Percentiles rank a stretch among this genome's conserved stretches.
phyloP scores from a whole-genome alignment of 2,888 invertebrate species.

The Aphrophora alni region DNA sequence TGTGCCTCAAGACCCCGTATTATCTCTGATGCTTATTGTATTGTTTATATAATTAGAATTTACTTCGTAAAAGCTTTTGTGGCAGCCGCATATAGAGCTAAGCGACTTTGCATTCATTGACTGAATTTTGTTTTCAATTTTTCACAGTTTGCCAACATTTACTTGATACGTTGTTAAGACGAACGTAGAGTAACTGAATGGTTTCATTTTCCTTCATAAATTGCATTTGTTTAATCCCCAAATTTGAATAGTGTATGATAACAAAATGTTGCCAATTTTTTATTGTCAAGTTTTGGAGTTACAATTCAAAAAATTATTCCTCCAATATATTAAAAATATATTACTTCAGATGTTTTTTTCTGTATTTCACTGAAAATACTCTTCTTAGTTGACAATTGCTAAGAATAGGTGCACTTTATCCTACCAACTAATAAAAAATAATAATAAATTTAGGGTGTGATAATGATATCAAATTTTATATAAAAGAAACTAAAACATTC shows the following conservation, averaged over 20 bases:
- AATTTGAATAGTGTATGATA: conserved; percentile 2
- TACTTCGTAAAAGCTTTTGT: conserved; percentile 38
- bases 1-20: background rate
- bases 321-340: background rate
- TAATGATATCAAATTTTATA: too few relatives aligned
- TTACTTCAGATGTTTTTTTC: background rate
- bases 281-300: conserved; percentile 9
- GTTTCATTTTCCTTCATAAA: background rate
- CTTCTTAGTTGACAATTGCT: background rate
- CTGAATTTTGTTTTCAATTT: background rate
- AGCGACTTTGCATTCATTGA: background rate
- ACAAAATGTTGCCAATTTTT: conserved; percentile 9
- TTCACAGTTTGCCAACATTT: conserved; percentile 9
- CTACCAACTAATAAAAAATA: background rate
- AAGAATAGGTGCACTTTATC: background rate
- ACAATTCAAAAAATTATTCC: background rate
- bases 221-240: conserved; percentile 1
- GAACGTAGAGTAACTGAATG: background rate
- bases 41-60: conserved; percentile 18
- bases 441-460: too few relatives aligned
- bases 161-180: background rate
- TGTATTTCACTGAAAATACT: background rate
- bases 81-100: conserved; percentile 36
- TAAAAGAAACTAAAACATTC: too few relatives aligned
- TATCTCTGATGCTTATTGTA: background rate